phyloP scores from a whole-genome alignment of 2,113 vertebrate genomes.

The Thunnus thynnus region DNA sequence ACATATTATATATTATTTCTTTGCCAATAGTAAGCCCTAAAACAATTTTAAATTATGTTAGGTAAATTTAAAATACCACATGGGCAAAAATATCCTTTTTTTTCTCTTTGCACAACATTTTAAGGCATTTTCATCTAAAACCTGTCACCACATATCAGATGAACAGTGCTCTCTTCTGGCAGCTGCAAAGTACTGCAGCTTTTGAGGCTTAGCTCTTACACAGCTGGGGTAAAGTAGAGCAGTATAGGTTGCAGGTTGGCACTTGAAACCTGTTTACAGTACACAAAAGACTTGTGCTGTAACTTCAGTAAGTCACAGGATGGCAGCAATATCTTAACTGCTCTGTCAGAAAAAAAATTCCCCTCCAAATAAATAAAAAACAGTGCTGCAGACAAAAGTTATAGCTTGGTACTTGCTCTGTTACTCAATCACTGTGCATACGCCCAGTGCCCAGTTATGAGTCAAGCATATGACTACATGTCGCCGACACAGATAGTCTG shows the following conservation, averaged over 20 bases:
- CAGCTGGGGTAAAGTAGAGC: background rate
- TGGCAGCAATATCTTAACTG: conserved; percentile 53
- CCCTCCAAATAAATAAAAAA: background rate
- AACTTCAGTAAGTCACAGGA: conserved; percentile 47
- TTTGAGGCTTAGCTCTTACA: background rate
- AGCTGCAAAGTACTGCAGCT: conserved; percentile 5
- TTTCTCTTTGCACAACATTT: background rate
- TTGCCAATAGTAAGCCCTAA: background rate
- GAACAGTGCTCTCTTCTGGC: conserved; percentile 51
- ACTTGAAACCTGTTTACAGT: background rate
- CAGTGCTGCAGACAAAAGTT: background rate
- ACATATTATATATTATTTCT: too few relatives aligned
- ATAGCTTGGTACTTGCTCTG: background rate
- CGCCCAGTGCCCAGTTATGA: too few relatives aligned
- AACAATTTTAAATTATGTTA: too few relatives aligned
- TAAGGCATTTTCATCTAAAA: background rate
- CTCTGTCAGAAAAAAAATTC: background rate
- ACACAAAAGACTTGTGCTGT: background rate
- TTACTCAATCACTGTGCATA: too few relatives aligned
- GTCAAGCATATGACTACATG: too few relatives aligned
- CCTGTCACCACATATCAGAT: background rate
- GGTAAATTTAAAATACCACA: too few relatives aligned
- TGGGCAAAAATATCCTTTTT: background rate
- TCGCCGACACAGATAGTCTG: too few relatives aligned
- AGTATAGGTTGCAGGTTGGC: background rate